phyloP scores from a whole-genome alignment of 2,888 invertebrate genomes.

The Lasioglossum calceatum region DNA sequence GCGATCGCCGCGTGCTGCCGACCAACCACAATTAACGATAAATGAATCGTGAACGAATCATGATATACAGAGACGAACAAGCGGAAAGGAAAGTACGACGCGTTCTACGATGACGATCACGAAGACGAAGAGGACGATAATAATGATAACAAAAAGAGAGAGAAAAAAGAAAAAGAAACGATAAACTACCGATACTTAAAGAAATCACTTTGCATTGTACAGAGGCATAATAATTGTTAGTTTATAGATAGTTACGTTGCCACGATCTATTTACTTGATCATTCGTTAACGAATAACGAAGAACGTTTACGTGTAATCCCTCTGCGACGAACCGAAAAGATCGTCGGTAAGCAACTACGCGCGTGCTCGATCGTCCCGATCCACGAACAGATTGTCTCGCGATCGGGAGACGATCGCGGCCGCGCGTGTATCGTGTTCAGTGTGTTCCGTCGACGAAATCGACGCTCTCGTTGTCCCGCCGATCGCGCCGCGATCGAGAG shows the following conservation, averaged over 20 bases:
- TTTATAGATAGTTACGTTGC: constrained; percentile 79
- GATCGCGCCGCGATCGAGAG: constrained; percentile 9
- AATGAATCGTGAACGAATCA: not conserved
- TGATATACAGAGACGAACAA: constrained; percentile 4
- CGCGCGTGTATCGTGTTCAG: not conserved
- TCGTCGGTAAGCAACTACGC: not conserved
- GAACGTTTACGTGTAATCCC: constrained; percentile 57
- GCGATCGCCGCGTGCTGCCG: constrained; percentile 35
- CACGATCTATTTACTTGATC: constrained; percentile 76
- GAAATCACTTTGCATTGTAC: constrained; percentile 81
- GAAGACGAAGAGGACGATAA: constrained; percentile 36
- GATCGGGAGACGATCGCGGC: not conserved
- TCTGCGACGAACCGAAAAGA: constrained; percentile 59
- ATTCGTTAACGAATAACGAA: constrained; percentile 63
- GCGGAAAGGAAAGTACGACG: constrained; percentile 15
- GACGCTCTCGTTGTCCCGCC: not conserved
- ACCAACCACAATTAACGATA: constrained; percentile 44
- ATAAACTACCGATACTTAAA: constrained; percentile 66
- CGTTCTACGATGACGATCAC: constrained; percentile 12
- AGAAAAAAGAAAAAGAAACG: constrained; percentile 1
- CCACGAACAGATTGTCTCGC: not conserved
- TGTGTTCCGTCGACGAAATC: constrained; percentile 7
- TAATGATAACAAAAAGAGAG: constrained; percentile 10
- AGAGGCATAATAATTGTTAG: constrained; percentile 83
- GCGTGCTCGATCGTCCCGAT: not conserved